Base-by-base conservation (phyloP, 2,797 vertebrate genomes). In the Rhynchonycteris naso region DNA sequence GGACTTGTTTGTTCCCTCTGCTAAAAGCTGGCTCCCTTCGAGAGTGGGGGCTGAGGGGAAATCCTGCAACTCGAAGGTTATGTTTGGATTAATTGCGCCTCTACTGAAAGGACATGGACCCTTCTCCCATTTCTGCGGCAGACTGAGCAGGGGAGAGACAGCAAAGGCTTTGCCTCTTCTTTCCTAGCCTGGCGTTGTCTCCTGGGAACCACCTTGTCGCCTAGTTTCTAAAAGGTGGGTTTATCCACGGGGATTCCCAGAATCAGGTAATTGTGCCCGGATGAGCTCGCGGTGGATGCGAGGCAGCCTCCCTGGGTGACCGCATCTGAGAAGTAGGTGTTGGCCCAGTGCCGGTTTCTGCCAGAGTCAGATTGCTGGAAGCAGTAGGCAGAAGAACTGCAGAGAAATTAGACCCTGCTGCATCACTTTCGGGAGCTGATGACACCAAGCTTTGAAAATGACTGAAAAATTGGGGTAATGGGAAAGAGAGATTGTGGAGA, bases 291-390 rank as follows among this genome's bases (percentile, higher is more conserved):
- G 10, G 86, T 2, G 35, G 35, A 81, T 33, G 66, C 82, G 52
- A 30, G 88, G 66, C 84, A 65, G 65, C 85, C 78, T 93, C 58
- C 56, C 65, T 14, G 75, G 82, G 84, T 89, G 92, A 96, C 88
- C 68, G 86, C 95, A 94, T 94, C 86, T 94, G 95, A 87, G 87
- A 84, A 58, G 63, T 91, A 90, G 95, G 93, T 95, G 95, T 93
- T 95, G 96, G 95, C 96, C 35, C 66, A 13, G 54, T 33, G 96
- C 95, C 59, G 76, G 43, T 91, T 96, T 54, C 80, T 84, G 72
- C 35, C 33, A 54, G 83, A 91, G 78, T 84, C 96, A 71, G 89
- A 76, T 72, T 82, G 89, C 84, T 94, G 91, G 74, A 50, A 90
- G 88, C 96, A 63, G 38, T 30, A 33, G 65, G 88, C 71, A 92